phyloP scores from a whole-genome alignment of 2,797 vertebrate genomes.

The Schizothorax lantsangensis region DNA sequence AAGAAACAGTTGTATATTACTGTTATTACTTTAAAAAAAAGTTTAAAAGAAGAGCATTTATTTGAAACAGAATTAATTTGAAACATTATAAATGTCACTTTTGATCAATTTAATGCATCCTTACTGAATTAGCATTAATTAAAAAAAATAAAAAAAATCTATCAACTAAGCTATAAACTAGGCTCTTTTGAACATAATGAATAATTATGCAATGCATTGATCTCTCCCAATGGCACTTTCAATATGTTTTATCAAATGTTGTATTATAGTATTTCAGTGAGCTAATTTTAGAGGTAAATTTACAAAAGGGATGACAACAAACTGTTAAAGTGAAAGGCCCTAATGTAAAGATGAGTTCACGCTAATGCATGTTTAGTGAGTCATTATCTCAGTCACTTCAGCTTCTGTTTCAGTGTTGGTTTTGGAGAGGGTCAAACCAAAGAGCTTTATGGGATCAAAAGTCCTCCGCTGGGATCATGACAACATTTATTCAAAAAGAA shows the following conservation, averaged over 20 bases:
- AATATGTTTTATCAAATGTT: not conserved
- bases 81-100: not conserved
- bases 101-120: not conserved
- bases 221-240: not conserved
- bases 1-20: not conserved
- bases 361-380: not conserved
- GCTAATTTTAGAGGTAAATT: not conserved
- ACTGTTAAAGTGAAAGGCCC: not conserved
- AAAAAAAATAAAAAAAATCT: not conserved
- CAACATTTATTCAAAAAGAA: not conserved
- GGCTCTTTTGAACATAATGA: not conserved
- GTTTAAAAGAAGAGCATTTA: not conserved
- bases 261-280: not conserved
- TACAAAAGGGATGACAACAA: not conserved
- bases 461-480: not conserved
- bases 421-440: not conserved
- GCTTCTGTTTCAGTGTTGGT: not conserved
- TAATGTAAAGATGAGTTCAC: not conserved
- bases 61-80: not conserved
- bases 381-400: slow-evolving; percentile 7
- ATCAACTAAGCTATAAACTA: too few relatives aligned
- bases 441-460: not conserved
- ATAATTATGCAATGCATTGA: not conserved
- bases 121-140: not conserved
- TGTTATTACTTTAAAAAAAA: not conserved